Percentiles rank a stretch among this genome's conserved stretches.
phyloP scores from a whole-genome alignment of 2,888 invertebrate species.

The Emmelina monodactyla region DNA sequence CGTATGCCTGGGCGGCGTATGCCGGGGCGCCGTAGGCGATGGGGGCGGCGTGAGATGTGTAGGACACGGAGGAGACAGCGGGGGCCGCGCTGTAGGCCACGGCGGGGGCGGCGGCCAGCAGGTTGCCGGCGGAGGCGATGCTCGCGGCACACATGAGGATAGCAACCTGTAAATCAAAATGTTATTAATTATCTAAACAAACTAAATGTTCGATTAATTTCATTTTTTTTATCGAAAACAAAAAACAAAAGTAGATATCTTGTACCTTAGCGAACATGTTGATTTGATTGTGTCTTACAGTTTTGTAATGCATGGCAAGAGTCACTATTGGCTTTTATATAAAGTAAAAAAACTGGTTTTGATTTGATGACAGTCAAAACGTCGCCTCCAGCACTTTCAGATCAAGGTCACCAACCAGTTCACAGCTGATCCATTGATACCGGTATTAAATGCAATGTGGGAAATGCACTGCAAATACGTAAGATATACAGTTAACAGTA shows the following conservation, averaged over 20 bases:
- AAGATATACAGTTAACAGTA: no score
- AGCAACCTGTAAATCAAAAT: background rate
- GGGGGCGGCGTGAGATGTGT: constrained; percentile 35
- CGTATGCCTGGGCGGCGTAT: constrained; percentile 37
- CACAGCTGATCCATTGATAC: no score
- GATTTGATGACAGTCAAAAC: background rate
- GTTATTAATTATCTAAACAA: background rate
- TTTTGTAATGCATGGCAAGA: constrained; percentile 46
- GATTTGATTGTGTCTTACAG: constrained; percentile 29
- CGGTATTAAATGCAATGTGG: no score
- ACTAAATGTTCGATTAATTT: background rate
- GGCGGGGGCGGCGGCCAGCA: constrained; percentile 24
- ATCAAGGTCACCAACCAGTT: no score
- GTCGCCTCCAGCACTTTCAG: background rate
- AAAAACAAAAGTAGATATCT: background rate
- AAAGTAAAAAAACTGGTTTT: constrained; percentile 10
- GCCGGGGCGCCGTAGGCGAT: constrained; percentile 23
- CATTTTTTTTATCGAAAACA: background rate
- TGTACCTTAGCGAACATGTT: constrained; percentile 1
- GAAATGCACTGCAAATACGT: constrained; percentile 30
- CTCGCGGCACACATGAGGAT: background rate
- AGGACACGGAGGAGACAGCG: constrained; percentile 27
- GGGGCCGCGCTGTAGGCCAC: constrained; percentile 20
- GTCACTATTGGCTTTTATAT: constrained; percentile 53
- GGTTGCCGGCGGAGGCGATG: constrained; percentile 4